A percentile compares a stretch with the other conserved stretches of the same genome.
Evolutionary conservation across 2,888 invertebrate genomes (phyloP).

Genomic region (Eueremaeus valkanovi): DNA sequence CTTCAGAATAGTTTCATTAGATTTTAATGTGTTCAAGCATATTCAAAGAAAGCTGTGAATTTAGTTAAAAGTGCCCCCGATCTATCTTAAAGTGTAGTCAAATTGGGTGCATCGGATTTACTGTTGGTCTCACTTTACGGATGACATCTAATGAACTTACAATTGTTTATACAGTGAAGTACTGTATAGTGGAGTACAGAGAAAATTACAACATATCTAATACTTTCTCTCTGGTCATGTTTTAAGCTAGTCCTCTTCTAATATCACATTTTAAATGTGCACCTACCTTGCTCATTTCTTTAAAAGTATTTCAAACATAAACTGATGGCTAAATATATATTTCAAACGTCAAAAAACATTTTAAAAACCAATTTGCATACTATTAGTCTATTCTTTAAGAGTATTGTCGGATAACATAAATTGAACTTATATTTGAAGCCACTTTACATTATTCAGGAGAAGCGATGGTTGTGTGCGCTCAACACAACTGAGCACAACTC

Average conservation of each 20-base stretch:
- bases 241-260: too few species aligned
- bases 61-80: not conserved
- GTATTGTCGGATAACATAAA: not conserved
- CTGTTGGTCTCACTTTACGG: too few species aligned
- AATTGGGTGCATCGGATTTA: not conserved
- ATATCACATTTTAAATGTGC: too few species aligned
- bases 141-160: too few species aligned
- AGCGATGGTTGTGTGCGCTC: not conserved
- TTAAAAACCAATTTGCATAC: conserved; percentile 16
- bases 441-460: not conserved
- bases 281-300: too few species aligned
- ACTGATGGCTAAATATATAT: conserved; percentile 21
- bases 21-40: not conserved
- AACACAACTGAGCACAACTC: not conserved
- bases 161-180: too few species aligned
- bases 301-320: not conserved
- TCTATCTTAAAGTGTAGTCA: not conserved
- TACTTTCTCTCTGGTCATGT: too few species aligned
- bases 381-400: not conserved
- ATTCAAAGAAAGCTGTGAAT: not conserved
- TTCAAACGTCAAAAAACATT: conserved; percentile 28
- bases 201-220: too few species aligned
- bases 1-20: not conserved
- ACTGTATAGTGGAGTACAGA: too few species aligned
- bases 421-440: conserved; percentile 1